Base-by-base conservation (phyloP, 2,888 invertebrate species). In the Agonopterix subpropinquella region DNA sequence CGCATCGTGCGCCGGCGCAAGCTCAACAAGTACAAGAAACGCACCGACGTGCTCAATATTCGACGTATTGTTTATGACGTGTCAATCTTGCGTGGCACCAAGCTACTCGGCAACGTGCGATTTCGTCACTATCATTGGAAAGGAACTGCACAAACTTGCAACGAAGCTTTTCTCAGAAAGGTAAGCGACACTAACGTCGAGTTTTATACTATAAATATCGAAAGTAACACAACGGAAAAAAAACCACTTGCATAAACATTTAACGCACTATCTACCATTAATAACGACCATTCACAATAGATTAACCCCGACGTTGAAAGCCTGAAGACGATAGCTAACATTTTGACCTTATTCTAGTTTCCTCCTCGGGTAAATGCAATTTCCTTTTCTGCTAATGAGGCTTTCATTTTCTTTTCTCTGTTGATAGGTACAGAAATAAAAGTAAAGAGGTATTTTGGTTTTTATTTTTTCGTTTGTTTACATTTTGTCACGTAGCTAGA, bases 151-250 rank as follows among this genome's bases (percentile, higher is more conserved):
- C 95, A 95, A 77, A 93, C 94, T 65, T 97, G 96, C 89, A 96
- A 96, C 76, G 95, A 96, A 80, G 90, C 93, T 66, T 96, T 97
- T 87, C 91, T 96, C 53, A 91, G 93, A 83, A 96, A 96, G 95
- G 96, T 96, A 88, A 88, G 86, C 13, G 5, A 8, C 13, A 4
- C 13, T 42, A 0, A 42, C 8, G 8, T 11, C 39, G 39, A 13
- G 0, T 11, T 11, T 42, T 42, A 42, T 10, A n/a, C 10, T 39
- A 39, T 39, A 11, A n/a, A 4, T 39, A 39, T 10, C 11, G 10
- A 39, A 39, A n/a, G 28, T 28, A 28, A 28, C 5, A 7, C 28
- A 28, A 28, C 28, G 28, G 28, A 28, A 28, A 28, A 28, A 28
- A 28, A 28, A 28, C 28, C 28, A 1, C 28, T 28, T 28, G 28